phyloP scores from a whole-genome alignment of 1,140 invertebrate genomes.

The Danaus melanippus region DNA sequence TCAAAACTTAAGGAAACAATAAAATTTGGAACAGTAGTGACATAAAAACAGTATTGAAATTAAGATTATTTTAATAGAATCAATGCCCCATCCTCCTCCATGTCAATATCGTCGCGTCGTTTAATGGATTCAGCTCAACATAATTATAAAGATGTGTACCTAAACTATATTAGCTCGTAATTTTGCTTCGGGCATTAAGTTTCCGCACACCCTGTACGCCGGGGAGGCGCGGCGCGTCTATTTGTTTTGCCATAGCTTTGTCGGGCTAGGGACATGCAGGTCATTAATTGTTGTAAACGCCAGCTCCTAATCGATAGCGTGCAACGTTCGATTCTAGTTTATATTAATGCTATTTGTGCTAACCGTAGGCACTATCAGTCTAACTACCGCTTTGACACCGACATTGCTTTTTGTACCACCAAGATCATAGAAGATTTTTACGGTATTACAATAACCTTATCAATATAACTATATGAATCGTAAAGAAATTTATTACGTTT shows the following conservation, averaged over 20 bases:
- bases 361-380: conserved; percentile 43
- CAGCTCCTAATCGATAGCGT: conserved; percentile 67
- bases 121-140: no score
- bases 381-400: conserved; percentile 34
- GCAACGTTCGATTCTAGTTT: conserved; percentile 68
- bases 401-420: conserved; percentile 22
- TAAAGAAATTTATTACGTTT: no score
- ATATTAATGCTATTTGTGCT: conserved; percentile 70
- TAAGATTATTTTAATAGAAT: no score
- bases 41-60: no score
- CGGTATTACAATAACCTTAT: no score
- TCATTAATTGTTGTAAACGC: conserved; percentile 71
- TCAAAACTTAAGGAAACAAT: no score
- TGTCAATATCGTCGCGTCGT: no score
- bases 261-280: conserved; percentile 67
- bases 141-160: no score
- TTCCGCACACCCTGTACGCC: conserved; percentile 29
- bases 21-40: no score
- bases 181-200: conserved; percentile 10
- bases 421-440: no score
- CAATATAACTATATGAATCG: no score
- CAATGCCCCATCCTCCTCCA: no score
- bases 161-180: conserved; percentile 10
- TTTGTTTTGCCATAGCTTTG: conserved; percentile 71
- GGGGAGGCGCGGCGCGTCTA: conserved; percentile 59